phyloP scores from a whole-genome alignment of 2,113 vertebrate species.

The Mobula birostris region DNA sequence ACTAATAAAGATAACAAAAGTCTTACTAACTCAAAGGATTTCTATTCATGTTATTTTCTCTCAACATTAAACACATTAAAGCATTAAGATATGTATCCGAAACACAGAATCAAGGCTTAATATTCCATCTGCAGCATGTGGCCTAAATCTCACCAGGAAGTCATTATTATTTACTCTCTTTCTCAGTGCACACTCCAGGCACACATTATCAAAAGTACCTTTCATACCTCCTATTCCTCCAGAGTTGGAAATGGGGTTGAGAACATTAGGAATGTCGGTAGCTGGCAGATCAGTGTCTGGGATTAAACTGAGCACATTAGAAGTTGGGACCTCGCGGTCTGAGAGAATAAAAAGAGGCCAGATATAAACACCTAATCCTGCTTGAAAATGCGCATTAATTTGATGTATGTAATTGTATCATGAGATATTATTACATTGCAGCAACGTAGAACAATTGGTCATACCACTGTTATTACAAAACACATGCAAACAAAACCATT shows the following conservation, averaged over 20 bases:
- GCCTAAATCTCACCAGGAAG: no score
- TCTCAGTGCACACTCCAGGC: no score
- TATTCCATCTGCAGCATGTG: no score
- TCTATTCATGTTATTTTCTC: no score
- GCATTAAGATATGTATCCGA: no score
- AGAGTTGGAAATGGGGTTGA: neutral
- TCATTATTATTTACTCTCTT: no score
- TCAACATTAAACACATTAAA: no score
- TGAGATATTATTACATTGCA: neutral
- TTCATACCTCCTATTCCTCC: neutral
- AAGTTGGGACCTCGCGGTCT: neutral
- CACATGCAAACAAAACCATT: neutral
- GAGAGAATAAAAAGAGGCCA: neutral
- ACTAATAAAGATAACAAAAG: no score
- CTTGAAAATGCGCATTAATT: neutral
- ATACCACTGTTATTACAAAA: neutral
- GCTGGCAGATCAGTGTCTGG: neutral
- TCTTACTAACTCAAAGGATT: no score
- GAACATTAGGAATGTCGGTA: neutral
- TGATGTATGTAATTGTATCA: neutral
- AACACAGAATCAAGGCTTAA: no score
- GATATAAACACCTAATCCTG: neutral
- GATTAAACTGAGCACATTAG: neutral
- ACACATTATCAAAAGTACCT: no score
- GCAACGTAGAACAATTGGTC: neutral